Evolutionary conservation across 2,113 vertebrate genomes (phyloP), one percentile per base, ranked within the genome.

Genomic region (Sigmodon hispidus): DNA sequence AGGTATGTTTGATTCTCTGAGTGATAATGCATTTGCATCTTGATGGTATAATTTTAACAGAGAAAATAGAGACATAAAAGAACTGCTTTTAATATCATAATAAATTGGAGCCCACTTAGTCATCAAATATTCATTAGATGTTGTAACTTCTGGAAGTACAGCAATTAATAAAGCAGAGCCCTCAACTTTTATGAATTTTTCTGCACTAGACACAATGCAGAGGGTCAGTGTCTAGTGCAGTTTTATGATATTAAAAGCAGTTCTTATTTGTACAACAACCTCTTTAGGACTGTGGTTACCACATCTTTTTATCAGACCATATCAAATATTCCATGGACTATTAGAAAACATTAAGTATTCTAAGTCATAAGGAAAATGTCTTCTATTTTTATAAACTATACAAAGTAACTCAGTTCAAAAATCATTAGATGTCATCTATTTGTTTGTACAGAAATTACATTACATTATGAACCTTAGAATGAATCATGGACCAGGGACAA

Each of bases 361-460:
- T 75, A 59, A 70, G 43, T 91, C 36, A 26, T 86, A 88, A 57
- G 31, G 57, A 75, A 36, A 92, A 91, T 89, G 5, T 0, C 5
- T 83, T 91, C 40, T 79, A 45, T 90, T 95, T 63, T 87, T 8
- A 75, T 83, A 29, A 88, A 67, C 26, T 73, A 22, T 55, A 69
- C 7, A 61, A 31, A 31, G 45, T 81, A 93, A 86, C 55, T 7
- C 31, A 93, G 24, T 76, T 34, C 3, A 70, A 90, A 31, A 72
- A 61, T 89, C 83, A 67, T 85, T 92, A 89, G 36, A 88, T 81
- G 17, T 88, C 83, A 19, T 86, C 76, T 73, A 67, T 75, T 93
- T 84, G 24, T 95, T 84, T 87, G 43, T 67, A 83, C 63, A 75
- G 57, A 50, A 94, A 89, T 75, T 2, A 95, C 84, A 81, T 83